Percentiles rank a stretch among this genome's conserved stretches.
Evolutionary conservation across 2,113 vertebrate genomes (phyloP).

Genomic region (Raphicerus campestris): DNA sequence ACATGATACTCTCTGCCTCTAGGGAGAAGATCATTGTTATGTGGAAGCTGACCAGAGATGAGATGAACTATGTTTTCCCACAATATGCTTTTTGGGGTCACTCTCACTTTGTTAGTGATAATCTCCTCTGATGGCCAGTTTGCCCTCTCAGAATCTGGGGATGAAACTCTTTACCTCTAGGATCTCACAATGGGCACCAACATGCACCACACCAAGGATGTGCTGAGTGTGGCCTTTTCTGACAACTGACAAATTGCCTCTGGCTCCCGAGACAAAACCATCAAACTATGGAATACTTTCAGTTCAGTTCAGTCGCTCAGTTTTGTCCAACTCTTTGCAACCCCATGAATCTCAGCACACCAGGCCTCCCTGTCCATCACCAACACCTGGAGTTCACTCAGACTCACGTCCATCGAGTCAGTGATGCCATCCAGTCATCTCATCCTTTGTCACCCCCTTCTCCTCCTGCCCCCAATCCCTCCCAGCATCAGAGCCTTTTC

Average conservation of each 20-base stretch:
- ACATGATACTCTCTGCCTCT: conserved; percentile 96
- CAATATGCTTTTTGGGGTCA: conserved; percentile 91
- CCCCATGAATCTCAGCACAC: not conserved
- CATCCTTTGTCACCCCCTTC: too few species aligned
- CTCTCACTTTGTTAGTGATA: conserved; percentile 96
- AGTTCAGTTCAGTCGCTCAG: too few species aligned
- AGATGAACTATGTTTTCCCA: conserved; percentile 95
- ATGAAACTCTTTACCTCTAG: conserved; percentile 91
- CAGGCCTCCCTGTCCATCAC: too few species aligned
- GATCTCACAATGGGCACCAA: conserved; percentile 93
- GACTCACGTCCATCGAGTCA: too few species aligned
- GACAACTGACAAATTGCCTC: conserved; percentile 99
- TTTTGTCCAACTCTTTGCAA: rapidly evolving
- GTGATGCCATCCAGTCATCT: too few species aligned
- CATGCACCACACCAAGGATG: conserved; percentile 94
- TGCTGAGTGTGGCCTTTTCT: conserved; percentile 95
- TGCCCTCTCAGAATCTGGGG: conserved; percentile 95
- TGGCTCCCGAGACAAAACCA: conserved; percentile 94
- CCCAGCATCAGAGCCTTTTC: too few species aligned
- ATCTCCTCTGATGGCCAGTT: conserved; percentile 97
- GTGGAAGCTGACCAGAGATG: conserved; percentile 97
- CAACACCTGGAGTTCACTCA: too few species aligned
- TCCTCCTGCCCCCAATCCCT: too few species aligned
- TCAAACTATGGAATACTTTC: conserved; percentile 97
- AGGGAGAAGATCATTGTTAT: conserved; percentile 95